These are phyloP conservation scores for Chaetodon trifasciatus DNA, from an alignment of 2,797 vertebrate species.

Conservation along the genomic window DNA sequence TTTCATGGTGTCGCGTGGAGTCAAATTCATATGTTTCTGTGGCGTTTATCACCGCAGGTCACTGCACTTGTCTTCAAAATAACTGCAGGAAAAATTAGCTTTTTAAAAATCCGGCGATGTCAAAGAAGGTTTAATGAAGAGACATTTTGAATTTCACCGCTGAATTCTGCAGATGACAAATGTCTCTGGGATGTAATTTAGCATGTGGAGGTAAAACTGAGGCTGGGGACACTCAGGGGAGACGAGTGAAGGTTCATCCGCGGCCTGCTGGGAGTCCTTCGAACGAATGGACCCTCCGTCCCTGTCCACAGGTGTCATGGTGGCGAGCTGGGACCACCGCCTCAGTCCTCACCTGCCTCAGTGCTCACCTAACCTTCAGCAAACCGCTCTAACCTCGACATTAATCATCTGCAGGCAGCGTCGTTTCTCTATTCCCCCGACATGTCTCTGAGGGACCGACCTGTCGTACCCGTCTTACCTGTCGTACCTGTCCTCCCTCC, in stretches of 20 bases:
- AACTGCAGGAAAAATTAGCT: background rate
- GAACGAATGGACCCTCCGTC: background rate
- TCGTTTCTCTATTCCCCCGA: constrained; percentile 21
- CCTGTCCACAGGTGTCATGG: constrained; percentile 44
- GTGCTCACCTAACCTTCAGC: constrained; percentile 60
- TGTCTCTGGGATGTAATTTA: constrained; percentile 41
- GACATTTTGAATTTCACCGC: constrained; percentile 19
- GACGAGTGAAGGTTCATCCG: constrained; percentile 14
- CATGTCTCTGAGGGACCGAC: constrained; percentile 42
- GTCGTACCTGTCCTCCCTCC: constrained; percentile 34
- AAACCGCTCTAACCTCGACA: constrained; percentile 54
- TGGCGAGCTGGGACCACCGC: constrained; percentile 28
- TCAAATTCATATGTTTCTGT: background rate
- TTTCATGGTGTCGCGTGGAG: background rate
- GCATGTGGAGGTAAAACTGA: constrained; percentile 8
- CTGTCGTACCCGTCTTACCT: constrained; percentile 33
- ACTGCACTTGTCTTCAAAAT: background rate
- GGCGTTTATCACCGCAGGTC: background rate
- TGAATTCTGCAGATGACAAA: constrained; percentile 48
- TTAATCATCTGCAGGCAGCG: constrained; percentile 67
- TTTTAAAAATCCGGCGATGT: background rate
- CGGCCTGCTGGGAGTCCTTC: constrained; percentile 49
- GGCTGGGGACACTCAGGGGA: constrained; percentile 35
- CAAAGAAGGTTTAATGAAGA: constrained; percentile 32
- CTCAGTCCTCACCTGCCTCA: constrained; percentile 32